Base-by-base conservation (phyloP, 2,888 invertebrate genomes). In the Trachelus stipa region DNA sequence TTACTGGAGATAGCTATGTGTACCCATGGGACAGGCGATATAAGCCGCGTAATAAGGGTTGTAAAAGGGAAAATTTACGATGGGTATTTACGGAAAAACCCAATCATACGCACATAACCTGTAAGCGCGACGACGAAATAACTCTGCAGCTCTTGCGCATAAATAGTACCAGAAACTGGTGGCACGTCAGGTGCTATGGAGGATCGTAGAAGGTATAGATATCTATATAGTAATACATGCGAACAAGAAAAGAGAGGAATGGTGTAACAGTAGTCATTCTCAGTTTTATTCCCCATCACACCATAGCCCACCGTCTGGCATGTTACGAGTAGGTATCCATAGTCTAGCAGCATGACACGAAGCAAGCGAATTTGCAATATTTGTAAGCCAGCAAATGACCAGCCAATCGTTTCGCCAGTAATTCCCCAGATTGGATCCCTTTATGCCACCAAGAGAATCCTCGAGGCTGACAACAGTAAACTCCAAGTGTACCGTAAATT, bases 1-100 rank as follows among this genome's bases (percentile, higher is more conserved):
- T 23, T 23, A 56, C 56, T 6, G 9, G 9, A 56, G 56, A 56
- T 56, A 56, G 23, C 23, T 23, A 2, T 15, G 4, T 2, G 1
- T 6, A 56, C 9, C 9, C 23, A 56, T 23, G 15, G 56, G 23
- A 23, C 23, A 9, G 56, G 23, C 56, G 56, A 23, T 23, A 31
- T 71, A 37, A 37, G 33, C 73, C 31, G 68, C 78, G 83, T 85
- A 83, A 85, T 85, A 83, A 80, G 77, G 73, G 69, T 85, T 81
- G 80, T 85, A 84, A 85, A 85, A 77, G 79, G 77, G 23, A 74
- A 77, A 74, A 82, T 85, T 85, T 84, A 81, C 82, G 81, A 73
- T 77, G 77, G 74, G 74, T 79, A 78, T 76, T 85, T 84, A 85
- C 77, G 81, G 80, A 83, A 85, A 81, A 84, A 80, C 77, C 81